Evolutionary conservation across 2,888 invertebrate species (phyloP).

Genomic region (Yponomeuta malinellus): DNA sequence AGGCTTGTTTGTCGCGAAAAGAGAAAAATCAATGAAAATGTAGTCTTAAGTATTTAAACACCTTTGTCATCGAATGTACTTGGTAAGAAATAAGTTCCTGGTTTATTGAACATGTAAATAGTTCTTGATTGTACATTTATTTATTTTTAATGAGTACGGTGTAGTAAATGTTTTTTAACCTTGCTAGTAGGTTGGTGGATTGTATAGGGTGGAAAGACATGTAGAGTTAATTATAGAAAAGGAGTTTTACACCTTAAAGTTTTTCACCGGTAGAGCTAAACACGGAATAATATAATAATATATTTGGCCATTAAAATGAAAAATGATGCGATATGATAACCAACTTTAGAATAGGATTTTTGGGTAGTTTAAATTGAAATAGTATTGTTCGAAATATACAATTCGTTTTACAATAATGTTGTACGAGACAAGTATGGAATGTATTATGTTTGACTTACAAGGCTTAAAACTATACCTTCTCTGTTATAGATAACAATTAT

Average conservation of each 20-base stretch:
- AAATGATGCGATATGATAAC: slow-evolving; percentile 46
- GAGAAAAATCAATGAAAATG: not conserved
- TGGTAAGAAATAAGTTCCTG: not conserved
- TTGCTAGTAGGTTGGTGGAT: not conserved
- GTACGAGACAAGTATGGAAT: too few species aligned
- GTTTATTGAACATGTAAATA: not conserved
- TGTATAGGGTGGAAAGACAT: not conserved
- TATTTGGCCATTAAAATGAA: not conserved
- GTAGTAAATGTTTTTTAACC: slow-evolving; percentile 17
- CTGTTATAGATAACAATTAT: too few species aligned
- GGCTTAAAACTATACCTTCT: too few species aligned
- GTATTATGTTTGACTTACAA: too few species aligned
- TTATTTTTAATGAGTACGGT: not conserved
- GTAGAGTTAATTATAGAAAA: too few species aligned
- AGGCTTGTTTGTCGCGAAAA: not conserved
- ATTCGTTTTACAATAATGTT: too few species aligned
- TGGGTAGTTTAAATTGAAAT: slow-evolving; percentile 19
- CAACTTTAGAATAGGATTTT: slow-evolving; percentile 26
- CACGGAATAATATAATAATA: not conserved
- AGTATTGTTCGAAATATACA: slow-evolving; percentile 3
- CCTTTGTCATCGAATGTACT: not conserved
- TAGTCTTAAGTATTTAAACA: not conserved
- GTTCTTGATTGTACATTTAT: not conserved
- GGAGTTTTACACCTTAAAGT: too few species aligned
- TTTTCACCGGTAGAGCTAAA: too few species aligned